phyloP scores from a whole-genome alignment of 2,797 vertebrate species.

The Gambusia yucatana region DNA sequence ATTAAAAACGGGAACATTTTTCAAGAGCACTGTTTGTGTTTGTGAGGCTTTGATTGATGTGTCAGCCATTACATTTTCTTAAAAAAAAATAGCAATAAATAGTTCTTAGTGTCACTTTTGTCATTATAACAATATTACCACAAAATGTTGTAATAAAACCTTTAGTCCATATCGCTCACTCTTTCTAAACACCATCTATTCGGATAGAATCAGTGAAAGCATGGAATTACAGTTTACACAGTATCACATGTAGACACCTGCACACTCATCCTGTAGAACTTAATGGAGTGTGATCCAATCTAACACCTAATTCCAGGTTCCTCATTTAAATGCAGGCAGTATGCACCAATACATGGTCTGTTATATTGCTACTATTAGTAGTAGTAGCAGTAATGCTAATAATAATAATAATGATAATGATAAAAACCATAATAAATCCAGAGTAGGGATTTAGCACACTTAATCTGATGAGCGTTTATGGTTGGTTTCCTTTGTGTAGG shows the following conservation, averaged over 20 bases:
- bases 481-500: slow-evolving; percentile 68
- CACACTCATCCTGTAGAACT: slow-evolving; percentile 44
- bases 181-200: background rate
- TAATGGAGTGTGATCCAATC: slow-evolving; percentile 77
- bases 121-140: too few relatives aligned
- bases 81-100: too few relatives aligned
- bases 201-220: slow-evolving; percentile 20
- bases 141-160: too few relatives aligned
- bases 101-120: too few relatives aligned
- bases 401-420: slow-evolving; percentile 39
- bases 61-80: too few relatives aligned
- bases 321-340: slow-evolving; percentile 74
- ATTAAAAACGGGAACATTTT: too few relatives aligned
- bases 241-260: background rate
- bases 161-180: too few relatives aligned
- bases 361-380: slow-evolving; percentile 24
- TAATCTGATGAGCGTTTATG: slow-evolving; percentile 79
- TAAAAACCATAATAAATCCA: slow-evolving; percentile 72
- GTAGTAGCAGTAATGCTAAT: slow-evolving; percentile 12
- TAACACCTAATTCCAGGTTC: slow-evolving; percentile 54
- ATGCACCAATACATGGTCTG: slow-evolving; percentile 50
- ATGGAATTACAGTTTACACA: slow-evolving; percentile 29
- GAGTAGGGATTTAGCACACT: slow-evolving; percentile 70
- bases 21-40: too few relatives aligned
- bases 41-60: too few relatives aligned